These are phyloP conservation scores for Pelecanus crispus DNA, from an alignment of 2,113 vertebrate species.

Conservation along the genomic window DNA sequence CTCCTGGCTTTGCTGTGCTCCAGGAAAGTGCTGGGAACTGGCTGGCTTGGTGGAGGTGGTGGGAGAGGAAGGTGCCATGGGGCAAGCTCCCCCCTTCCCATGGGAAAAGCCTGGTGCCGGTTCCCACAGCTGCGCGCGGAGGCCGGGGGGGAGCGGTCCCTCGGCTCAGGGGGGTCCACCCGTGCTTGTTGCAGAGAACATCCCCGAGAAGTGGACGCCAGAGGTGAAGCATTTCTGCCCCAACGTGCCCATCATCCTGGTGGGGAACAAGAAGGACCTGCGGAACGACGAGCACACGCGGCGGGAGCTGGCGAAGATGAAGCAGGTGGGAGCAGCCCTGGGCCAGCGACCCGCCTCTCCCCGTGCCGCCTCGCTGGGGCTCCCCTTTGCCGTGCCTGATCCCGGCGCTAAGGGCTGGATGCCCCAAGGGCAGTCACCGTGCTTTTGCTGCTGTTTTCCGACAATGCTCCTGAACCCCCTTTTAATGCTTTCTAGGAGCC, in stretches of 20 bases:
- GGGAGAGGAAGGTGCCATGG: not conserved
- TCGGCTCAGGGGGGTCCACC: rapidly evolving
- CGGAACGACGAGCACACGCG: conserved; percentile 93
- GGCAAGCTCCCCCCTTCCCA: rapidly evolving
- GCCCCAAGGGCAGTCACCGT: not conserved
- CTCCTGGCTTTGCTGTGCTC: not conserved
- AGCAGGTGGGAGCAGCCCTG: conserved; percentile 77
- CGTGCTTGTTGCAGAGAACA: conserved; percentile 81
- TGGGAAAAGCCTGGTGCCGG: rapidly evolving
- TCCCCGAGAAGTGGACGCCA: conserved; percentile 97
- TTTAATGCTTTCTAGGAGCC: conserved; percentile 79
- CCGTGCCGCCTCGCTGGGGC: not conserved
- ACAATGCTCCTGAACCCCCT: not conserved
- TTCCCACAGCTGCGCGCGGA: rapidly evolving
- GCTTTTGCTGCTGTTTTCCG: not conserved
- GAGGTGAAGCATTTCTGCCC: conserved; percentile 99
- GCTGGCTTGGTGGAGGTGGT: not conserved
- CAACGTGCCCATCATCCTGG: conserved; percentile 95
- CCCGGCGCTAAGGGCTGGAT: not conserved
- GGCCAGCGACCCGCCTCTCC: not conserved
- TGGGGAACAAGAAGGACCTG: conserved; percentile 97
- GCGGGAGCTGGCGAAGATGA: conserved; percentile 94
- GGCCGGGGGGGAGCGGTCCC: not conserved
- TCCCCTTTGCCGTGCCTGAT: rapidly evolving
- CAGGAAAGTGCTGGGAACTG: not conserved